Evolutionary conservation across 1,140 invertebrate species (phyloP).

Genomic region (Eupeodes corollae): DNA sequence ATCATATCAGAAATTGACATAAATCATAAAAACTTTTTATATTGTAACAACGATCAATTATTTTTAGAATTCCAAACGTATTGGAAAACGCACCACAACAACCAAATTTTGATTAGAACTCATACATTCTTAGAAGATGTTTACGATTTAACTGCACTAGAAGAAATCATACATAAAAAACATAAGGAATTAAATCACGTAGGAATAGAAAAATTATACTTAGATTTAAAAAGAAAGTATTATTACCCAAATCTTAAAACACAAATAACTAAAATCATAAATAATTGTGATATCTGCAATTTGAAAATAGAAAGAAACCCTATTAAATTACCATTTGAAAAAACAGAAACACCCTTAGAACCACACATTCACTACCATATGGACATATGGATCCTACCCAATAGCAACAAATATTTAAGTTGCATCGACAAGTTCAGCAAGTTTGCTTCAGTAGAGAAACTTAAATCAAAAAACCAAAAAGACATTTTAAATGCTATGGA

Average conservation of each 20-base stretch:
- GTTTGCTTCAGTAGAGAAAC: too few relatives aligned
- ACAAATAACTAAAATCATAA: conserved; percentile 10
- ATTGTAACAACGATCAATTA: not conserved
- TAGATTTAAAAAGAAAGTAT: conserved; percentile 8
- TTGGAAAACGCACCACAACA: conserved; percentile 2
- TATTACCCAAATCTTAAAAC: conserved; percentile 13
- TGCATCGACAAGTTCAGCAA: too few relatives aligned
- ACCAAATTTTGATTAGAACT: conserved; percentile 1
- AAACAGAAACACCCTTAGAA: conserved; percentile 2
- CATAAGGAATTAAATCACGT: conserved; percentile 8
- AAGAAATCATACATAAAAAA: conserved; percentile 1
- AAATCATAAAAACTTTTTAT: not conserved
- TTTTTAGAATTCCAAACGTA: conserved; percentile 4
- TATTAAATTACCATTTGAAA: conserved; percentile 2
- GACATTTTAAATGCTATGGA: too few relatives aligned
- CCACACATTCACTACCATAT: not conserved
- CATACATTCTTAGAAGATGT: conserved; percentile 1
- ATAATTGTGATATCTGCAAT: conserved; percentile 12
- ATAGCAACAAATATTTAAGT: too few relatives aligned
- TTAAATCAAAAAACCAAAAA: too few relatives aligned
- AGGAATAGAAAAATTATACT: conserved; percentile 11
- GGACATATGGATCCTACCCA: not conserved
- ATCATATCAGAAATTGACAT: not conserved
- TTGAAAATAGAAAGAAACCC: conserved; percentile 15
- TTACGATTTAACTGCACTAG: not conserved